phyloP scores from a whole-genome alignment of 2,113 vertebrate species.

The Sinocyclocheilus anophthalmus region DNA sequence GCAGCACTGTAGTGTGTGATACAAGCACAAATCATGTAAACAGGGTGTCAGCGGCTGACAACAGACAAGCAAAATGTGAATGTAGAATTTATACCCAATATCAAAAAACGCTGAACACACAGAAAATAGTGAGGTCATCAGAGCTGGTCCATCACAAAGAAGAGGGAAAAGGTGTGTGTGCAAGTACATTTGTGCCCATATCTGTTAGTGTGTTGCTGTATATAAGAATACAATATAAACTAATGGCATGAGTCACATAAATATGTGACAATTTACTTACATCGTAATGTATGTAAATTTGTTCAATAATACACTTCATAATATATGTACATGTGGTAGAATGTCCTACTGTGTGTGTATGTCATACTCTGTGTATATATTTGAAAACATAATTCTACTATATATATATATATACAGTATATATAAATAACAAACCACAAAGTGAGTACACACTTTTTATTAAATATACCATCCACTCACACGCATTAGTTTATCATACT shows the following conservation, averaged over 20 bases:
- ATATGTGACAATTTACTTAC: background rate
- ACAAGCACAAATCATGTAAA: constrained; percentile 38
- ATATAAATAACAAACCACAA: too few relatives aligned
- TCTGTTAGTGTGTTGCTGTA: background rate
- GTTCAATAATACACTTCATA: too few relatives aligned
- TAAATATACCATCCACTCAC: too few relatives aligned
- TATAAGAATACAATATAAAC: background rate
- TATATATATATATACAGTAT: too few relatives aligned
- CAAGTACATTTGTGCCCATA: background rate
- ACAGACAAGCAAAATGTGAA: background rate
- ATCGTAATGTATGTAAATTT: too few relatives aligned
- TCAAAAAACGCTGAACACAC: constrained; percentile 8
- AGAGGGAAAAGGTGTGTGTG: background rate
- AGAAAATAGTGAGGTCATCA: background rate
- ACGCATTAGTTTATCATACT: too few relatives aligned
- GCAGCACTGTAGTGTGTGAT: constrained; percentile 32
- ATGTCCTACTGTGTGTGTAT: too few relatives aligned
- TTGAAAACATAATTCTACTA: too few relatives aligned
- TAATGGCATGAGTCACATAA: background rate
- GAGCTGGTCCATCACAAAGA: background rate
- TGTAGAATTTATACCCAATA: background rate
- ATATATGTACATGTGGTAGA: too few relatives aligned
- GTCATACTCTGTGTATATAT: too few relatives aligned
- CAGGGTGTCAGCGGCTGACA: constrained; percentile 4
- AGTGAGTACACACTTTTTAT: too few relatives aligned